phyloP scores from a whole-genome alignment of 2,797 vertebrate species.

The Ciconia nigra region DNA sequence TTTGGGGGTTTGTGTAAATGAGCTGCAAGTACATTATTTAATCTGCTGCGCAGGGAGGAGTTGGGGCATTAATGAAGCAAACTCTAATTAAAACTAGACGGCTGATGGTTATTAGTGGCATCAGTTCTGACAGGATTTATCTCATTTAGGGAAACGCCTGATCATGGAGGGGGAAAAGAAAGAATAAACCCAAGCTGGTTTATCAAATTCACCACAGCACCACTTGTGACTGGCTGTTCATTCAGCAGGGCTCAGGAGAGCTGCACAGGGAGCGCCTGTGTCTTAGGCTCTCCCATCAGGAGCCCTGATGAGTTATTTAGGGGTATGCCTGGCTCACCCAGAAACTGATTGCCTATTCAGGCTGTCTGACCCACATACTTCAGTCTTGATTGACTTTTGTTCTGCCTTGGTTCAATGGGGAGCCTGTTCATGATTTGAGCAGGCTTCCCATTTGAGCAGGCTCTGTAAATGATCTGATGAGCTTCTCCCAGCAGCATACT shows the following conservation, averaged over 20 bases:
- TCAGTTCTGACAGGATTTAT: slow-evolving; percentile 66
- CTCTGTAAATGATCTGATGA: not conserved
- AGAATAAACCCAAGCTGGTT: not conserved
- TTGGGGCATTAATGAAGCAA: slow-evolving; percentile 69
- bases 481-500: not conserved
- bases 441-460: not conserved
- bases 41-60: slow-evolving; percentile 59
- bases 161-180: slow-evolving; percentile 6
- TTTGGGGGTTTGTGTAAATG: slow-evolving; percentile 67
- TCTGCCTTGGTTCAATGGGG: not conserved
- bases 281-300: not conserved
- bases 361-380: not conserved
- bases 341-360: slow-evolving; percentile 36
- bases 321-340: not conserved
- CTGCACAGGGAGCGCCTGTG: not conserved
- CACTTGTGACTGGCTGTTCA: not conserved
- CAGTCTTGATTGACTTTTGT: not conserved
- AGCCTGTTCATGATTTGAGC: not conserved
- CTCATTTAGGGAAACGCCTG: slow-evolving; percentile 50
- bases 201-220: slow-evolving; percentile 15
- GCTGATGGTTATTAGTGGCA: slow-evolving; percentile 68
- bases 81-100: slow-evolving; percentile 74
- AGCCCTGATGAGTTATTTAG: slow-evolving; percentile 20
- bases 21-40: slow-evolving; percentile 66
- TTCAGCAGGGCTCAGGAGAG: not conserved